phyloP scores from a whole-genome alignment of 2,797 vertebrate genomes.

The Kryptopterus vitreolus region DNA sequence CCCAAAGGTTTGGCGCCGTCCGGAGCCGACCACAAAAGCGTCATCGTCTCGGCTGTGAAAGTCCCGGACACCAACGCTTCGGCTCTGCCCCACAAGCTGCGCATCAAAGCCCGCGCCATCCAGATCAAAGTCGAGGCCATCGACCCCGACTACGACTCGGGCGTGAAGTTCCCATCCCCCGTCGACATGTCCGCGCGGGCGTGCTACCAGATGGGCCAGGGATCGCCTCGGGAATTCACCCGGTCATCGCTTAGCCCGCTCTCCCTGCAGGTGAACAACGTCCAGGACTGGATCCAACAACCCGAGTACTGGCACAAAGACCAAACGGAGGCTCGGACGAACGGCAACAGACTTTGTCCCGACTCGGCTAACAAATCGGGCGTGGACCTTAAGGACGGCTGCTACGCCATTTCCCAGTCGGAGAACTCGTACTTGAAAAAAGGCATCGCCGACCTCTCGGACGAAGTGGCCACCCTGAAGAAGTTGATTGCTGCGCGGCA shows the following conservation, averaged over 20 bases:
- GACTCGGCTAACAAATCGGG: slow-evolving; percentile 58
- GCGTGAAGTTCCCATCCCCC: slow-evolving; percentile 77
- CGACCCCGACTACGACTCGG: slow-evolving; percentile 83
- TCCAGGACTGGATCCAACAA: slow-evolving; percentile 86
- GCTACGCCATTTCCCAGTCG: slow-evolving; percentile 74
- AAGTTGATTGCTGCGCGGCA: slow-evolving; percentile 80
- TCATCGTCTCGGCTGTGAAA: slow-evolving; percentile 82
- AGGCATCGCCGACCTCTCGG: slow-evolving; percentile 77
- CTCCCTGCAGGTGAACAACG: slow-evolving; percentile 85
- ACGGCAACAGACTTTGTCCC: slow-evolving; percentile 57
- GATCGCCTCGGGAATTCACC: slow-evolving; percentile 63
- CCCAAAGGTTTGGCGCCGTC: slow-evolving; percentile 86
- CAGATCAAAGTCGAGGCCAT: slow-evolving; percentile 90
- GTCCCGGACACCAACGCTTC: slow-evolving; percentile 84
- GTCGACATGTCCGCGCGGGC: slow-evolving; percentile 75
- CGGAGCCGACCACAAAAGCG: slow-evolving; percentile 78
- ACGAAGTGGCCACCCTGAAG: slow-evolving; percentile 82
- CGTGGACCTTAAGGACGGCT: slow-evolving; percentile 73
- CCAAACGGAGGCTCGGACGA: slow-evolving; percentile 45
- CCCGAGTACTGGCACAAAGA: slow-evolving; percentile 84
- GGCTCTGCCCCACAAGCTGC: slow-evolving; percentile 93
- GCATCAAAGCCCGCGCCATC: slow-evolving; percentile 89
- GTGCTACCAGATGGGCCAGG: slow-evolving; percentile 72
- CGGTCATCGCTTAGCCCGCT: slow-evolving; percentile 81
- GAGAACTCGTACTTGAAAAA: slow-evolving; percentile 82